Base-by-base conservation (phyloP, 2,888 invertebrate species). In the Phortica okadai region DNA sequence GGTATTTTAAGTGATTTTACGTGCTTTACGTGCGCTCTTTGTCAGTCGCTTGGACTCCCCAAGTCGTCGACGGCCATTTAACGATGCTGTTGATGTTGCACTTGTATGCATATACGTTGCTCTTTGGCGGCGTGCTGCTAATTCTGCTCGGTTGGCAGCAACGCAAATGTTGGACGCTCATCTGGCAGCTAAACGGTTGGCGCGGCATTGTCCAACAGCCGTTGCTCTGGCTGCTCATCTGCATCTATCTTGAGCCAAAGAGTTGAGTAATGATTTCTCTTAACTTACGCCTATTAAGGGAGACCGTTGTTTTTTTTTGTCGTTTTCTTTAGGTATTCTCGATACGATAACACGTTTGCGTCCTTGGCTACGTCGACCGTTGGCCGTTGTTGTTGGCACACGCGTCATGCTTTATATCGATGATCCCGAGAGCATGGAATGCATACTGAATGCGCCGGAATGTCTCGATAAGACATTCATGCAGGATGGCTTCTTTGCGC, bases 131-230 rank as follows among this genome's bases (percentile, higher is more conserved):
- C 58, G 42, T 88, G 64, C 56, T 86, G 76, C 76, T 78, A 10
- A 66, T 85, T 45, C 79, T 86, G 42, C 79, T 86, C 44, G 84
- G 79, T 42, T 85, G 84, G 81, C 87, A 86, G 78, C 90, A 89
- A 76, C 86, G 89, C n/a, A 87, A 88, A 64, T 87, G 84, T 67
- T 89, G 89, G 90, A 82, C 83, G 59, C 86, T 90, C 77, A 87
- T 90, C 76, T 90, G 90, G 90, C 88, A 90, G 76, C 77, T 90
- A 14, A 90, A 90, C 45, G 91, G 90, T 3, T 88, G 84, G 84
- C 81, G 88, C 64, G 91, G 90, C 21, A 79, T 91, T 77, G 74
- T 85, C 25, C 90, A 90, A 54, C 90, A 90, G 69, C 91, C 90
- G 0, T n/a, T 90, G 14, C 80, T 90, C 67, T 90, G 90, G 90